phyloP scores from a whole-genome alignment of 2,797 vertebrate species.

The Nannoperca australis region DNA sequence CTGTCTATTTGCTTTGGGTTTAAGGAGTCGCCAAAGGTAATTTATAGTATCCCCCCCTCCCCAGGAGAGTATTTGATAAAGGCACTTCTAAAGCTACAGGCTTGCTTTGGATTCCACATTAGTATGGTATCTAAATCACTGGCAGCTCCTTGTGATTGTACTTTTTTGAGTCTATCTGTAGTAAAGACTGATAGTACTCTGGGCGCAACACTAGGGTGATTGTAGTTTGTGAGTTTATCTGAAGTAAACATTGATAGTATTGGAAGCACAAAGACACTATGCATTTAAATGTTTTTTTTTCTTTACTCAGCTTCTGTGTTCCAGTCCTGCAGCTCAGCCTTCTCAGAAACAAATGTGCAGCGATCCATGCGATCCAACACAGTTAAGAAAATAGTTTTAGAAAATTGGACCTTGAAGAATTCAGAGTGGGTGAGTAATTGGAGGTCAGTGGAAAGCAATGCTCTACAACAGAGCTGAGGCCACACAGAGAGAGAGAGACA shows the following conservation, averaged over 20 bases:
- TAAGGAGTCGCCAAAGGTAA: conserved; percentile 78
- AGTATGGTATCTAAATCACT: conserved; percentile 67
- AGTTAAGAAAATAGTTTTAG: conserved; percentile 78
- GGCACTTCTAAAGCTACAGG: conserved; percentile 62
- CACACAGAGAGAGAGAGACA: conserved; percentile 55
- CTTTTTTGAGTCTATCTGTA: conserved; percentile 69
- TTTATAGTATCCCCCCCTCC: conserved; percentile 69
- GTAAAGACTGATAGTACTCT: conserved; percentile 63
- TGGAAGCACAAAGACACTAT: conserved; percentile 58
- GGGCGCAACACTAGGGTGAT: conserved; percentile 43
- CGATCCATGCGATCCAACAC: conserved; percentile 71
- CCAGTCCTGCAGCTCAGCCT: conserved; percentile 51
- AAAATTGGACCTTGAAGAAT: conserved; percentile 82
- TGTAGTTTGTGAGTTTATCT: conserved; percentile 72
- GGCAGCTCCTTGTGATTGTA: conserved; percentile 67
- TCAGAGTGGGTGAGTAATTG: conserved; percentile 80
- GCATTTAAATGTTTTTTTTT: conserved; percentile 48
- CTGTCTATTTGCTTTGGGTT: conserved; percentile 80
- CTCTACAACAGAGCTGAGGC: conserved; percentile 76
- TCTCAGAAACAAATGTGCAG: conserved; percentile 69
- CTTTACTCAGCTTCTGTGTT: conserved; percentile 43
- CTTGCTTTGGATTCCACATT: conserved; percentile 68
- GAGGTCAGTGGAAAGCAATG: conserved; percentile 83
- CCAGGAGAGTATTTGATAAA: conserved; percentile 75
- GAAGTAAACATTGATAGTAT: conserved; percentile 72